Evolutionary conservation across 37 sponge, comb jelly and placozoan genomes (phyloP).

Genomic region (Beroe ovata): DNA sequence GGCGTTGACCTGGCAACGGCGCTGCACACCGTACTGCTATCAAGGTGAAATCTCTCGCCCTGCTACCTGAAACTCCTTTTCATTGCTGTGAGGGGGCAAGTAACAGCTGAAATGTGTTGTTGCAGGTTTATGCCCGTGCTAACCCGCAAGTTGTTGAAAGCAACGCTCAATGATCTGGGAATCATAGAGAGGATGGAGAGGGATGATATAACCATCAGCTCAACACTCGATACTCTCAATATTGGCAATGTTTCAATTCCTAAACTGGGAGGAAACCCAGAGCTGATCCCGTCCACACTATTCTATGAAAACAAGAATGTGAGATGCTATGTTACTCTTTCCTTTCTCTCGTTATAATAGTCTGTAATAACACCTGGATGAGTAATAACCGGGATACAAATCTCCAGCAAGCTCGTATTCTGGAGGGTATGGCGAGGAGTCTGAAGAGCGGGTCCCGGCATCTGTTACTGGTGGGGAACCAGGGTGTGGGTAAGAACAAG

Average conservation of each 20-base stretch:
- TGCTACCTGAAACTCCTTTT: too few relatives aligned
- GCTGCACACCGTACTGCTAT: constrained; percentile 14
- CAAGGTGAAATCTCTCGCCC: too few relatives aligned
- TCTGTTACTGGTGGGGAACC: constrained; percentile 85
- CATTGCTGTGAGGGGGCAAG: too few relatives aligned
- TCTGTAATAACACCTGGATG: too few relatives aligned
- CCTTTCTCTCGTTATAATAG: too few relatives aligned
- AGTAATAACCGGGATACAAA: too few relatives aligned
- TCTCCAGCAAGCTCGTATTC: constrained; percentile 73
- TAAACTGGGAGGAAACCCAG: constrained; percentile 52
- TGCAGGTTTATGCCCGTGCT: constrained; percentile 84
- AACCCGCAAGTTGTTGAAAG: constrained; percentile 70
- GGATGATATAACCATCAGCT: constrained; percentile 55
- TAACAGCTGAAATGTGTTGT: too few relatives aligned
- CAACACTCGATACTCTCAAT: constrained; percentile 43
- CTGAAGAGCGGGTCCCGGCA: constrained; percentile 76
- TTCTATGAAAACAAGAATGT: constrained; percentile 87
- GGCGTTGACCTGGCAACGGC: constrained; percentile 16
- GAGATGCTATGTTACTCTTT: too few relatives aligned
- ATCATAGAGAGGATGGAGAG: constrained; percentile 39
- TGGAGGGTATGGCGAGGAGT: constrained; percentile 81
- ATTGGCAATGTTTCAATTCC: constrained; percentile 71
- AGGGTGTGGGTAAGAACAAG: constrained; percentile 97
- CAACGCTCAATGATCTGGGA: constrained; percentile 70
- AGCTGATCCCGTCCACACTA: constrained; percentile 78